Conservation (phyloP, 1,140 invertebrate species). For the Drosophila nigrodunni region DNA sequence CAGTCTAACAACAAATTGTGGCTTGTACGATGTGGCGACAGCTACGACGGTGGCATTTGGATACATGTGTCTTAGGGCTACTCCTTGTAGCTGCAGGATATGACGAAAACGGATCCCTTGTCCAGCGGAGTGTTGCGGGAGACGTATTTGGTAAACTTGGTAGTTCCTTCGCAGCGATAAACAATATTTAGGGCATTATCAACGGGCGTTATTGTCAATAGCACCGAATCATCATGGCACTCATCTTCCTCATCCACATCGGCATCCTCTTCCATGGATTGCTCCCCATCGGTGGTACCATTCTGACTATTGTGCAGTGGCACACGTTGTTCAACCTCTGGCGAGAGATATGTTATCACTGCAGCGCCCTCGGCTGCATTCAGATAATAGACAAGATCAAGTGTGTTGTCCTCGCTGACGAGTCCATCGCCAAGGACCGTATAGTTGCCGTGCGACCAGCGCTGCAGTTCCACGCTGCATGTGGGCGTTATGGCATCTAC, state of each 20-base stretch:
- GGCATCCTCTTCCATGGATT: constrained; percentile 27
- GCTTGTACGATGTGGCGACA: constrained; percentile 49
- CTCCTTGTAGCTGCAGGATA: constrained; percentile 83
- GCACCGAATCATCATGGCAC: constrained; percentile 59
- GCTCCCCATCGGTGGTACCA: constrained; percentile 2
- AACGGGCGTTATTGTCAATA: constrained; percentile 86
- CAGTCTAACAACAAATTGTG: constrained; percentile 41
- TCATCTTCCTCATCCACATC: constrained; percentile 52
- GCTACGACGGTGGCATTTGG: not conserved
- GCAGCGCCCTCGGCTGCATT: constrained; percentile 85
- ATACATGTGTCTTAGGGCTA: constrained; percentile 30
- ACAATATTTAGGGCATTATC: constrained; percentile 89
- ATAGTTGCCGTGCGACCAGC: constrained; percentile 88
- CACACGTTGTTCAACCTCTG: constrained; percentile 65
- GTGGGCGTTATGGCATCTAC: constrained; percentile 82
- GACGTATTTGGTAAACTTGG: constrained; percentile 88
- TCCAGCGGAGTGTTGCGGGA: constrained; percentile 77
- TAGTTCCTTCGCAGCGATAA: constrained; percentile 87
- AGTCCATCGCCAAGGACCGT: constrained; percentile 83
- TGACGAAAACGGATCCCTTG: constrained; percentile 78
- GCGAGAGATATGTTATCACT: constrained; percentile 86
- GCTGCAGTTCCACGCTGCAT: constrained; percentile 88
- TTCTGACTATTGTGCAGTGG: constrained; percentile 31
- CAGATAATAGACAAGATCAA: constrained; percentile 87
- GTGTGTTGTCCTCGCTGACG: constrained; percentile 85